phyloP scores from a whole-genome alignment of 37 sponge, comb jelly and placozoan genomes.

The Ianthella basta region DNA sequence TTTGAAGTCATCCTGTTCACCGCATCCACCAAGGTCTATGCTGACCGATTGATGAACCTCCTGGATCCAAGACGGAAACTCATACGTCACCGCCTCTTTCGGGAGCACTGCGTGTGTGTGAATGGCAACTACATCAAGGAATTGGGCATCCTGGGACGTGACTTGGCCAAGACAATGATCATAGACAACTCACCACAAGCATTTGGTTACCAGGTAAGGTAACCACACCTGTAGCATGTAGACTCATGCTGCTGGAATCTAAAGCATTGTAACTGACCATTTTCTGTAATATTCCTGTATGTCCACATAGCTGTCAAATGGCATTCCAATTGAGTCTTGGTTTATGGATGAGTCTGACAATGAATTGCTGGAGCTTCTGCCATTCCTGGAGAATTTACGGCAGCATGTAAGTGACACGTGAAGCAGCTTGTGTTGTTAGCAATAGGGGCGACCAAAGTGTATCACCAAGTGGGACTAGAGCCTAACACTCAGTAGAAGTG shows the following conservation, averaged over 20 bases:
- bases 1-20: slow-evolving; percentile 92
- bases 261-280: not conserved
- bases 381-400: slow-evolving; percentile 84
- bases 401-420: slow-evolving; percentile 59
- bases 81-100: slow-evolving; percentile 88
- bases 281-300: not conserved
- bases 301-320: slow-evolving; percentile 87
- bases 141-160: slow-evolving; percentile 87
- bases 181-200: slow-evolving; percentile 97
- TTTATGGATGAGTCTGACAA: slow-evolving; percentile 83
- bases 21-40: slow-evolving; percentile 88
- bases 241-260: not conserved
- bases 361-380: slow-evolving; percentile 85
- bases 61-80: slow-evolving; percentile 84
- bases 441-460: too few relatives aligned
- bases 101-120: slow-evolving; percentile 95
- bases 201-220: slow-evolving; percentile 94
- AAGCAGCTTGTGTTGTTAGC: too few relatives aligned
- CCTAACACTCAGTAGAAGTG: too few relatives aligned
- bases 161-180: slow-evolving; percentile 92
- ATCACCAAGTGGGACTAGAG: too few relatives aligned
- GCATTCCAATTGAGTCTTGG: slow-evolving; percentile 96
- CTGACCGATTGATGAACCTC: slow-evolving; percentile 88
- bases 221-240: too few relatives aligned
- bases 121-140: slow-evolving; percentile 93